These are phyloP conservation scores for Polydrusus pterygomalis DNA, from an alignment of 2,888 invertebrate species.

Conservation along the genomic window DNA sequence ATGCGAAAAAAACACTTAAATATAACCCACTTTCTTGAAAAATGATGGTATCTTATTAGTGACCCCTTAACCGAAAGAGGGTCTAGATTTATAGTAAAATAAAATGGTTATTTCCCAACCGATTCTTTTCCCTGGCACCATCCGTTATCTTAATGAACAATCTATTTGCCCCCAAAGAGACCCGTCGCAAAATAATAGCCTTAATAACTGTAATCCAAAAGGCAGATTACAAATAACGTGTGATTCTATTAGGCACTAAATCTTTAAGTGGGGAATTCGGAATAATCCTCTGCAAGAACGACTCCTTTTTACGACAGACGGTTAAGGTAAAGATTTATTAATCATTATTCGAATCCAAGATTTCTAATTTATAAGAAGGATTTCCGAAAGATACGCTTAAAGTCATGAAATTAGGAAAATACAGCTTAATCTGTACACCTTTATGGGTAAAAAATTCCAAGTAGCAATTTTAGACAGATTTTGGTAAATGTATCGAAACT, in stretches of 20 bases:
- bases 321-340: constrained; percentile 37
- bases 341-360: constrained; percentile 13
- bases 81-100: constrained; percentile 49
- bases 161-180: constrained; percentile 59
- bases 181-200: constrained; percentile 60
- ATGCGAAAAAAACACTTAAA: constrained; percentile 6
- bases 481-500: too few species aligned
- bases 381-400: background rate
- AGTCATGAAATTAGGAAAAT: background rate
- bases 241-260: constrained; percentile 61
- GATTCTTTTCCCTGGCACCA: constrained; percentile 49
- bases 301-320: constrained; percentile 38
- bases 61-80: constrained; percentile 34
- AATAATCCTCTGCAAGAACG: constrained; percentile 41
- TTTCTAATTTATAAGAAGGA: constrained; percentile 3
- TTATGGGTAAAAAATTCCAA: too few species aligned
- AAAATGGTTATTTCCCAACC: constrained; percentile 41
- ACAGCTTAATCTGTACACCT: too few species aligned
- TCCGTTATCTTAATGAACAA: constrained; percentile 62
- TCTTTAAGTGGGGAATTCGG: constrained; percentile 53
- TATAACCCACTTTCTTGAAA: constrained; percentile 12
- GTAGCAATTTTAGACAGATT: too few species aligned
- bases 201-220: constrained; percentile 61
- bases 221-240: constrained; percentile 62
- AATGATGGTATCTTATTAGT: constrained; percentile 37